Evolutionary conservation across 2,113 vertebrate genomes (phyloP), one percentile per base, ranked within the genome.

Genomic region (Grammomys dolichurus): DNA sequence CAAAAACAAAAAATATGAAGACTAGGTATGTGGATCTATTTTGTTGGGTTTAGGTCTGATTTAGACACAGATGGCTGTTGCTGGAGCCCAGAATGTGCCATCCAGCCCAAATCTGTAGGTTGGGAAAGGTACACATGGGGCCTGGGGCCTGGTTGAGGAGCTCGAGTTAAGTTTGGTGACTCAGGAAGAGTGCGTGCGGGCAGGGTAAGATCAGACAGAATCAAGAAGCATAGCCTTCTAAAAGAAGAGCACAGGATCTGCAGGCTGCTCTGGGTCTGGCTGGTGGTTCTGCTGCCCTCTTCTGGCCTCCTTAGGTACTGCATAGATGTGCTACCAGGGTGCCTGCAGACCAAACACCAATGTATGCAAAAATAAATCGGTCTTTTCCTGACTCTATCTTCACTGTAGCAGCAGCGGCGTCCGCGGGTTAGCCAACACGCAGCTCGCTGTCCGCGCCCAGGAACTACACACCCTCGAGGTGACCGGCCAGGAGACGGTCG

Each of bases 401-500:
- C 54, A 1, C 54, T 3, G 54, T 54, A 14, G 54, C 54, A 54
- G 54, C 54, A 54, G 54, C 13, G 54, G 54, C 54, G 54, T 54
- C 54, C 54, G 54, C 54, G 12, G 13, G 54, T 54, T 54, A 54
- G 93, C 84, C 97, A 98, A 98, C 92, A 99, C 99, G 99, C 99
- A 99, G 99, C 99, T 99, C 28, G 99, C 99, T 69, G 87, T 99
- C 75, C 99, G 98, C 97, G 98, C 98, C 77, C 98, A 99, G 98
- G 98, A 98, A 93, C 98, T 99, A 48, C 99, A 99, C 98, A 99
- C 99, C 97, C 98, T 99, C 90, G 99, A 99, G 98, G 99, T 99
- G 98, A 99, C 99, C 4, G 99, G 99, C 95, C 97, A 99, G 72
- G 99, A 99, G 98, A 99, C 99, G 26, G 98, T 99, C 78, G 97